Evolutionary conservation across 1,140 invertebrate species (phyloP).

Genomic region (Neomicropteryx cornuta): DNA sequence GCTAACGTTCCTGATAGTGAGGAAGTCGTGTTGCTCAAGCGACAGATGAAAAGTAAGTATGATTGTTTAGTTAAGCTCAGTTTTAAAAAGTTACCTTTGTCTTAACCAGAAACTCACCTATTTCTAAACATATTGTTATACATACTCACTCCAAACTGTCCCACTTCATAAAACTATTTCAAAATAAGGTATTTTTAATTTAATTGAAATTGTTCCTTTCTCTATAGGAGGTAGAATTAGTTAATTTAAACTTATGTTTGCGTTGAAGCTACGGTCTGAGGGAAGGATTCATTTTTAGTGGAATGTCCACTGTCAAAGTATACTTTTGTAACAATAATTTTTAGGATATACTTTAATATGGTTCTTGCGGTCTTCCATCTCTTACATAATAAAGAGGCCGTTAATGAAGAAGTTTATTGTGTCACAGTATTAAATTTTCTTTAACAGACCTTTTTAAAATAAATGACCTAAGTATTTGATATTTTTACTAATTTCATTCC

Average conservation of each 20-base stretch:
- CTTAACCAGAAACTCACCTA: neutral
- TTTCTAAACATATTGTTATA: neutral
- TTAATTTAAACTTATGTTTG: no score
- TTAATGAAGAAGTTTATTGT: neutral
- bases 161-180: neutral
- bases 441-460: slow-evolving; percentile 1
- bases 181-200: neutral
- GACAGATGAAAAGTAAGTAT: slow-evolving; percentile 66
- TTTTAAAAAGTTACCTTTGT: neutral
- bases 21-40: slow-evolving; percentile 52
- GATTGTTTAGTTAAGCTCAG: neutral
- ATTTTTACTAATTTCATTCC: slow-evolving; percentile 3
- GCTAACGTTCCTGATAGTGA: slow-evolving; percentile 40
- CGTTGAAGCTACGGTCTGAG: no score
- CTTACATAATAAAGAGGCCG: neutral
- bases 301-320: neutral
- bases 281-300: no score
- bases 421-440: neutral
- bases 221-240: neutral
- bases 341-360: neutral
- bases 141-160: neutral
- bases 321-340: neutral
- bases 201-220: neutral
- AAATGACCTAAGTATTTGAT: slow-evolving; percentile 4
- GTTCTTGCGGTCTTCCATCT: no score